A percentile compares a stretch with the other conserved stretches of the same genome.
These are phyloP conservation scores for Canis aureus DNA, from an alignment of 2,113 vertebrate species.

Conservation along the genomic window DNA sequence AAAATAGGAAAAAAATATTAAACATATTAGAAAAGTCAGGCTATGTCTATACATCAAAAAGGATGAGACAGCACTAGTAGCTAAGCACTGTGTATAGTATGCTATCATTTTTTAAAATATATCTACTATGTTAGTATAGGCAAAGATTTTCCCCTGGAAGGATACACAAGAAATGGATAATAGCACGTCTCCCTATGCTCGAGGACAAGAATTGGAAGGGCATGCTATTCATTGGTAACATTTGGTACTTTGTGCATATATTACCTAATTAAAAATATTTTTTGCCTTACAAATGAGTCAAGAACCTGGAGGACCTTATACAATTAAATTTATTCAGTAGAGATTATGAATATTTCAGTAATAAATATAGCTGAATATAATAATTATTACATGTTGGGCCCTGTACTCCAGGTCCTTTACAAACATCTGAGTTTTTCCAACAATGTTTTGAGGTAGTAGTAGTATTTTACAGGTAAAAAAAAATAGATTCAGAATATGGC, in stretches of 20 bases:
- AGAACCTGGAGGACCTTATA: neutral
- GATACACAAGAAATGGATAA: neutral
- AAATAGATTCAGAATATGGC: neutral
- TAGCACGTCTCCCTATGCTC: neutral
- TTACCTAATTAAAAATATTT: conserved; percentile 6
- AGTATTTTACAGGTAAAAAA: neutral
- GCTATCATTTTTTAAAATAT: neutral
- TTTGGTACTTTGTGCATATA: neutral
- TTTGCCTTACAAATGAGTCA: conserved; percentile 8
- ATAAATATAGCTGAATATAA: neutral
- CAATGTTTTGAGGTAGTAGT: neutral
- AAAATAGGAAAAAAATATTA: neutral
- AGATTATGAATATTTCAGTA: conserved; percentile 4
- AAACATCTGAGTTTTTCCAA: neutral
- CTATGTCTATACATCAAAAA: neutral
- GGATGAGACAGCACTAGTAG: neutral
- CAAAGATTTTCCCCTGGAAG: neutral
- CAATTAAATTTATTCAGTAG: neutral
- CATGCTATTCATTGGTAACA: neutral
- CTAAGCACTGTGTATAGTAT: neutral
- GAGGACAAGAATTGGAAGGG: neutral
- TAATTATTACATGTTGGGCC: neutral
- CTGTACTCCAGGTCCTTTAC: neutral
- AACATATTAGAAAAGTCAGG: neutral
- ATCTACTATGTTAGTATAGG: neutral